Conservation (phyloP, 2,888 invertebrate species). For the Aspidiotus rigidus region DNA sequence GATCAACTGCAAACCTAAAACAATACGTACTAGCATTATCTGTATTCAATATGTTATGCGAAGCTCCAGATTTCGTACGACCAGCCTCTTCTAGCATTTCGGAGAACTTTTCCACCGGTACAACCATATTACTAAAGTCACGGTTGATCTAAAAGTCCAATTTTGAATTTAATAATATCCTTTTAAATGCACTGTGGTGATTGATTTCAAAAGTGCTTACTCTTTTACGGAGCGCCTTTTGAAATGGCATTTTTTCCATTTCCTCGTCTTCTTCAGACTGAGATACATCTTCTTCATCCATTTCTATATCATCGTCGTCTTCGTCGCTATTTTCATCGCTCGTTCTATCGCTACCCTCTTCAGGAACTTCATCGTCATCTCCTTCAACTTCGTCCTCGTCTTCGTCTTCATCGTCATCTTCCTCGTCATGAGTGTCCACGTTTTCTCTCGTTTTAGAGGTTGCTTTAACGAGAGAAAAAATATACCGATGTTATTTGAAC, state of each 20-base stretch:
- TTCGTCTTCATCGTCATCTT: slow-evolving; percentile 17
- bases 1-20: background rate
- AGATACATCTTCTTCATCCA: slow-evolving; percentile 18
- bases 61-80: slow-evolving; percentile 56
- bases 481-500: background rate
- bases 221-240: slow-evolving; percentile 9
- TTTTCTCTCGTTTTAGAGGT: slow-evolving; percentile 37
- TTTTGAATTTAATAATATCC: slow-evolving; percentile 36
- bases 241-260: slow-evolving; percentile 3
- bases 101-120: slow-evolving; percentile 81
- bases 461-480: background rate
- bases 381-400: slow-evolving; percentile 15
- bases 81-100: slow-evolving; percentile 77
- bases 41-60: slow-evolving; percentile 59
- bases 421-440: slow-evolving; percentile 35
- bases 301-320: slow-evolving; percentile 26
- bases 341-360: slow-evolving; percentile 3
- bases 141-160: slow-evolving; percentile 29
- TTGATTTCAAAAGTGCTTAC: background rate
- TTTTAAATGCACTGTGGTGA: background rate
- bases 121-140: slow-evolving; percentile 52
- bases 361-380: slow-evolving; percentile 4
- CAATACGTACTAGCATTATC: slow-evolving; percentile 60
- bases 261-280: slow-evolving; percentile 19
- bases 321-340: slow-evolving; percentile 19